phyloP scores from a whole-genome alignment of 2,888 invertebrate genomes.

The Leucoma salicis region DNA sequence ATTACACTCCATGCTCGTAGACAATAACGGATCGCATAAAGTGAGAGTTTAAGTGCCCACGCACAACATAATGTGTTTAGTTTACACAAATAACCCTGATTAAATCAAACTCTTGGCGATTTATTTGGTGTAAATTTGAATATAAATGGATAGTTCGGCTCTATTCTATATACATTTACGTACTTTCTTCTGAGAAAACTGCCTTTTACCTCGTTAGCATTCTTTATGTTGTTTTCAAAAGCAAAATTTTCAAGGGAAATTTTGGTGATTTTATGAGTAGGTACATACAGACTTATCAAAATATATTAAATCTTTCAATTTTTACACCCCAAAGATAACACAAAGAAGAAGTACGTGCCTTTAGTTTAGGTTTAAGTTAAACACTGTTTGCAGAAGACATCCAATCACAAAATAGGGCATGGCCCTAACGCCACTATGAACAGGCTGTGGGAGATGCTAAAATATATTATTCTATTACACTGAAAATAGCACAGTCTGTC shows the following conservation, averaged over 20 bases:
- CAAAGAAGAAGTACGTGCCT: too few relatives aligned
- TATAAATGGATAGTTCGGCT: slow-evolving; percentile 4
- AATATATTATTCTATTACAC: too few relatives aligned
- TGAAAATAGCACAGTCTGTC: too few relatives aligned
- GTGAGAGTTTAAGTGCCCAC: slow-evolving; percentile 45
- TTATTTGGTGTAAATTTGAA: slow-evolving; percentile 17
- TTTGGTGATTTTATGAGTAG: not conserved
- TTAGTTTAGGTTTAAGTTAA: not conserved
- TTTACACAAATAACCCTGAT: slow-evolving; percentile 10
- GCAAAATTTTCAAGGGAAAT: not conserved
- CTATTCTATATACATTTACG: not conserved
- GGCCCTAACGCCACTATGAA: too few relatives aligned
- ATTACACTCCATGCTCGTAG: slow-evolving; percentile 46
- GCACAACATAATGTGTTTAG: slow-evolving; percentile 15
- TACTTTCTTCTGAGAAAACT: not conserved
- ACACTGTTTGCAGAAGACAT: not conserved
- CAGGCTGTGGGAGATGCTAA: too few relatives aligned
- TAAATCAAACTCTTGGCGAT: slow-evolving; percentile 5
- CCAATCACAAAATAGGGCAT: not conserved
- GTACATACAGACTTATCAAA: too few relatives aligned
- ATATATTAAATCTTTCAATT: too few relatives aligned
- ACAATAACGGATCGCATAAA: slow-evolving; percentile 49
- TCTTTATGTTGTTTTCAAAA: not conserved
- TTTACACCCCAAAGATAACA: too few relatives aligned
- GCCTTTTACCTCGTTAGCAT: not conserved